Evolutionary conservation across 2,113 vertebrate species (phyloP).

Genomic region (Sporophila hypoxantha): DNA sequence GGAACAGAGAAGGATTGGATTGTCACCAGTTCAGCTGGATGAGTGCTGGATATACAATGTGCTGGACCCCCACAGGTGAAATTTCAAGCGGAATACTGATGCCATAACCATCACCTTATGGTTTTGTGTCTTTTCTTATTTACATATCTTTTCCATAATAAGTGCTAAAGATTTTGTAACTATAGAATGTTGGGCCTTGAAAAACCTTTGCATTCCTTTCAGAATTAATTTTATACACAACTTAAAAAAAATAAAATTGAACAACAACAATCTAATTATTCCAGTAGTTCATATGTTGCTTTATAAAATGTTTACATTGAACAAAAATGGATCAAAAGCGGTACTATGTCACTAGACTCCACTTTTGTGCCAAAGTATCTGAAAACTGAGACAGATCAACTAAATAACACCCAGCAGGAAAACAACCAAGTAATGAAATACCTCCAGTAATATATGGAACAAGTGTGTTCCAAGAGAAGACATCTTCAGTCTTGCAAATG

Average conservation of each 20-base stretch:
- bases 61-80: neutral
- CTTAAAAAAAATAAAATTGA: neutral
- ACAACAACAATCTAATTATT: neutral
- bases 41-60: neutral
- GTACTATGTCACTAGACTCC: neutral
- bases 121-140: neutral
- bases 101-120: neutral
- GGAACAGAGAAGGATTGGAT: neutral
- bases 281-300: neutral
- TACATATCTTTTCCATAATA: neutral
- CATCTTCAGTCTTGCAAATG: neutral
- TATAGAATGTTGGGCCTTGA: neutral
- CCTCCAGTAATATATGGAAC: neutral
- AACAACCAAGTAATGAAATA: neutral
- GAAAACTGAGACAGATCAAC: neutral
- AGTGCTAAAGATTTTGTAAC: neutral
- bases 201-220: neutral
- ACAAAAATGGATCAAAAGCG: neutral
- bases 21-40: neutral
- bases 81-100: neutral
- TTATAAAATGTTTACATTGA: neutral
- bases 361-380: neutral
- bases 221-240: neutral
- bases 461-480: neutral
- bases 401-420: neutral